phyloP scores from a whole-genome alignment of 2,888 invertebrate genomes.

The Zaprionus bogoriensis region DNA sequence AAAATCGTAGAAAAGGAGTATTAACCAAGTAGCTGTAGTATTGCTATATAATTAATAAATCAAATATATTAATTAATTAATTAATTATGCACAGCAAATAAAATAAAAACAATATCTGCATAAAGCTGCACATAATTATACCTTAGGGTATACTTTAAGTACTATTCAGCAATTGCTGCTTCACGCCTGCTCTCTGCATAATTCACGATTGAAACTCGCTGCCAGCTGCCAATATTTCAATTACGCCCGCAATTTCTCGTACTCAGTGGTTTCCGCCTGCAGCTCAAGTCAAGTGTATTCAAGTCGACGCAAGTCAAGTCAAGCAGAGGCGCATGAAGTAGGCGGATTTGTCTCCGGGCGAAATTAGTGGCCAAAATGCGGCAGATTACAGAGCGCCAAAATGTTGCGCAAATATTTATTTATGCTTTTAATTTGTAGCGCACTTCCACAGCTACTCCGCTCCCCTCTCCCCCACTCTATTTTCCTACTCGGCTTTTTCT shows the following conservation, averaged over 20 bases:
- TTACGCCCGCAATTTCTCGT: constrained; percentile 37
- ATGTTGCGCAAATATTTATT: constrained; percentile 72
- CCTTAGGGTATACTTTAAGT: constrained; percentile 8
- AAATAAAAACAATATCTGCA: too few species aligned
- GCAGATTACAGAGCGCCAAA: constrained; percentile 72
- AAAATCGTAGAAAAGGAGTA: background rate
- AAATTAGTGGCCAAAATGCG: constrained; percentile 74
- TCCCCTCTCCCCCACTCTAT: background rate
- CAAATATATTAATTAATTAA: too few species aligned
- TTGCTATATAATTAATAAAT: too few species aligned
- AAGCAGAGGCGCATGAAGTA: constrained; percentile 23
- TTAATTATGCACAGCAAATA: too few species aligned
- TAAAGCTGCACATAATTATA: too few species aligned
- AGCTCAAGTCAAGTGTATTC: constrained; percentile 5
- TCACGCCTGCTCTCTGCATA: constrained; percentile 21
- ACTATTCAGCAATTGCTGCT: background rate
- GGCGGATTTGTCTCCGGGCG: constrained; percentile 66
- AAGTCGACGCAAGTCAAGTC: background rate
- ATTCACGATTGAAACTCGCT: constrained; percentile 45
- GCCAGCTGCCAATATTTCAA: constrained; percentile 67
- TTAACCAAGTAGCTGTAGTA: background rate
- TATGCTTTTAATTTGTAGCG: constrained; percentile 55
- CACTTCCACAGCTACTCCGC: background rate
- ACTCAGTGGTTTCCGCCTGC: constrained; percentile 2
- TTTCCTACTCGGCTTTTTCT: background rate